A percentile compares a stretch with the other conserved stretches of the same genome.
phyloP scores from a whole-genome alignment of 1,140 invertebrate species.

The Paracyclopina nana region DNA sequence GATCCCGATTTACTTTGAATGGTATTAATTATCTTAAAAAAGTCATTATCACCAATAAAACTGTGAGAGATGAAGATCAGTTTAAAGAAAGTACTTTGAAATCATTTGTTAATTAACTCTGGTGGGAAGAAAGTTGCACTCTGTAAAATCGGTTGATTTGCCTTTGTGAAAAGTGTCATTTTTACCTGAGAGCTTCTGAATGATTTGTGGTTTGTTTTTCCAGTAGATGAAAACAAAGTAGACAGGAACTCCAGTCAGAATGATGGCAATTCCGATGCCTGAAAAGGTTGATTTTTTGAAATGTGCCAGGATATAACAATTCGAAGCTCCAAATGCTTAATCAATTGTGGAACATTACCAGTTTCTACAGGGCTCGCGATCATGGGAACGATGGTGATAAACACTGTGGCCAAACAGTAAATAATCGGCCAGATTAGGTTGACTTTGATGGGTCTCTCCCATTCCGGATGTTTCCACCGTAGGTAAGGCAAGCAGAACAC shows the following conservation, averaged over 20 bases:
- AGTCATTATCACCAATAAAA: background rate
- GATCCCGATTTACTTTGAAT: background rate
- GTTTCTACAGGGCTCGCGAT: constrained; percentile 78
- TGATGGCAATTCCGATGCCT: constrained; percentile 72
- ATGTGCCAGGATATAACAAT: too few relatives aligned
- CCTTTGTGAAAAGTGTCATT: background rate
- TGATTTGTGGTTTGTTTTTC: constrained; percentile 50
- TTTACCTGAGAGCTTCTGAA: constrained; percentile 7
- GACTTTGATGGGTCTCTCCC: constrained; percentile 82
- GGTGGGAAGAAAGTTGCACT: background rate
- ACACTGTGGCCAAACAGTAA: constrained; percentile 72
- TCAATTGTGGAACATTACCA: too few relatives aligned
- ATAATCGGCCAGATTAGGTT: constrained; percentile 59
- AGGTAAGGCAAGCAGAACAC: constrained; percentile 81
- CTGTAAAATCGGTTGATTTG: background rate
- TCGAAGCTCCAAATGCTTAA: background rate
- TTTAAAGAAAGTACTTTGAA: background rate
- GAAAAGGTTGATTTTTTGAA: background rate
- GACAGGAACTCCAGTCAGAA: constrained; percentile 74
- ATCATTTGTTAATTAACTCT: background rate
- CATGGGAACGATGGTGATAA: constrained; percentile 88
- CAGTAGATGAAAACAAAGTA: constrained; percentile 74
- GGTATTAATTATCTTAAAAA: background rate
- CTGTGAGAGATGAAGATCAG: background rate
- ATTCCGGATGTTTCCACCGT: constrained; percentile 65